Evolutionary conservation across 2,888 invertebrate species (phyloP).

Genomic region (Diloba caeruleocephala): DNA sequence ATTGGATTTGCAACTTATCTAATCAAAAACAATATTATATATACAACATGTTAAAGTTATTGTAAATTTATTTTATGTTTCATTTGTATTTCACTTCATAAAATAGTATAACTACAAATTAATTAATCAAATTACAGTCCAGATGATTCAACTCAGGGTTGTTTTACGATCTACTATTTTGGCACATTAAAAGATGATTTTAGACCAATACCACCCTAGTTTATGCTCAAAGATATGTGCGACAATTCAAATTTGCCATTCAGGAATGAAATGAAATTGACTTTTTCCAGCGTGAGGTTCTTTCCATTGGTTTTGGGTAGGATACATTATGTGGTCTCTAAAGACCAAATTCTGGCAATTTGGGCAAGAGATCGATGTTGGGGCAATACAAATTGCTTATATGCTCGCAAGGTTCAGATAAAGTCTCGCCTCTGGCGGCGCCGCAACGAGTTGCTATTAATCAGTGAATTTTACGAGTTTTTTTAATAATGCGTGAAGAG

Average conservation of each 20-base stretch:
- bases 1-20: slow-evolving; percentile 26
- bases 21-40: slow-evolving; percentile 26
- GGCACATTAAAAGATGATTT: background rate
- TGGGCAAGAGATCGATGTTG: slow-evolving; percentile 37
- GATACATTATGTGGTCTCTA: no score
- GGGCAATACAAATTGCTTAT: slow-evolving; percentile 34
- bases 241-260: no score
- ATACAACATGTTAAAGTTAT: slow-evolving; percentile 5
- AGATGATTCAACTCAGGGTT: slow-evolving; percentile 2
- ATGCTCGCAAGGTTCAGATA: slow-evolving; percentile 31
- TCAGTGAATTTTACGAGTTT: no score
- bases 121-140: slow-evolving; percentile 13
- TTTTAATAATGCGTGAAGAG: no score
- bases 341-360: slow-evolving; percentile 23
- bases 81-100: slow-evolving; percentile 1
- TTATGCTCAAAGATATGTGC: slow-evolving; percentile 18
- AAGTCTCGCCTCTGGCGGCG: no score
- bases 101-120: slow-evolving; percentile 2
- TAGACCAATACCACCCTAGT: slow-evolving; percentile 9
- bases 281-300: no score
- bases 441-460: no score
- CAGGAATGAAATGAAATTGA: no score
- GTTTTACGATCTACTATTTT: slow-evolving; percentile 2
- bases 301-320: no score
- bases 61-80: slow-evolving; percentile 10